These are phyloP conservation scores for Oscarella lobularis DNA, from an alignment of 37 sponge, comb jelly and placozoan species.

Conservation along the genomic window DNA sequence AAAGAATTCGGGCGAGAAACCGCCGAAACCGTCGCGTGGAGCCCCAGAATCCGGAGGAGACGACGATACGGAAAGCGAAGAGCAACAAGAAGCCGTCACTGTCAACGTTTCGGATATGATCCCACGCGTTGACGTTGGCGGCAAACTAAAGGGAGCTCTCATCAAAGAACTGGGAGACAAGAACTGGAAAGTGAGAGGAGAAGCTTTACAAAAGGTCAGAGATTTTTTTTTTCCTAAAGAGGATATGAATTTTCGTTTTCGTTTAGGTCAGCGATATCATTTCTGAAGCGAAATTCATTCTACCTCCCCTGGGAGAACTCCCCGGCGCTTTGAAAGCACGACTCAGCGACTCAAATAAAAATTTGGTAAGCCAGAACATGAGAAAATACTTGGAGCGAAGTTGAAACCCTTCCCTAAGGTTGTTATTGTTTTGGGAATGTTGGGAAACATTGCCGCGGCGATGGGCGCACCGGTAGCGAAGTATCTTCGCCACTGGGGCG, in stretches of 20 bases:
- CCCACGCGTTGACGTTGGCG: constrained; percentile 23
- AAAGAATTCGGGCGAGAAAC: constrained; percentile 20
- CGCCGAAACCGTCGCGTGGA: constrained; percentile 9
- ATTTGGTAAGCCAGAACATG: constrained; percentile 29
- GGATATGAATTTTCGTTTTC: neutral
- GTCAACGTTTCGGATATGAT: constrained; percentile 6
- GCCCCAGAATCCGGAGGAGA: neutral
- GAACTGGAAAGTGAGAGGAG: constrained; percentile 79
- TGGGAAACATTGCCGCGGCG: constrained; percentile 41
- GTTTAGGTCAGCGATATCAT: constrained; percentile 42
- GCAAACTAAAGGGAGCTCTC: constrained; percentile 41
- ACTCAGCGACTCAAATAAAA: constrained; percentile 77
- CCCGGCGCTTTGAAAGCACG: constrained; percentile 69
- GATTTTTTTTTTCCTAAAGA: neutral
- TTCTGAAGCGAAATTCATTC: constrained; percentile 59
- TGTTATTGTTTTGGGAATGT: constrained; percentile 45
- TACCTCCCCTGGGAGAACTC: constrained; percentile 62
- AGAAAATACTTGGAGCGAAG: too few relatives aligned
- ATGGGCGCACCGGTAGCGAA: constrained; percentile 55
- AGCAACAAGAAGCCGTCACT: neutral
- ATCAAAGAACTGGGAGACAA: constrained; percentile 70
- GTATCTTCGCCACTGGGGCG: constrained; percentile 21
- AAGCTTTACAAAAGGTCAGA: constrained; percentile 52
- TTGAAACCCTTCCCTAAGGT: constrained; percentile 37
- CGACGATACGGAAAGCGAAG: neutral